These are phyloP conservation scores for Thereva unica DNA, from an alignment of 2,888 invertebrate genomes.

Conservation along the genomic window DNA sequence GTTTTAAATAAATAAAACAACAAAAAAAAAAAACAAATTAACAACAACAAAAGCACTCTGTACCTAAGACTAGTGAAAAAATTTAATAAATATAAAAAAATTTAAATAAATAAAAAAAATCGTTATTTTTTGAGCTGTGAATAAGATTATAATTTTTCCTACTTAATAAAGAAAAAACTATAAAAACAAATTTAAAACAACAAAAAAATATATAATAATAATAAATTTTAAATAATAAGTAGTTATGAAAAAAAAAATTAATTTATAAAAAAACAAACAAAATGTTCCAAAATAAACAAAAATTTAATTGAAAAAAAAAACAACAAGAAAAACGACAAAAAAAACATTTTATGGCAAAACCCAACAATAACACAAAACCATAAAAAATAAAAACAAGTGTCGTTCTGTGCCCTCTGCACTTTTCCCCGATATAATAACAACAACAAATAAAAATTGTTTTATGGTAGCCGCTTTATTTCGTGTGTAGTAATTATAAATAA, in stretches of 20 bases:
- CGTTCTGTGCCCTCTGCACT: neutral
- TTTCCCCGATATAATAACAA: constrained; percentile 2
- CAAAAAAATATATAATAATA: neutral
- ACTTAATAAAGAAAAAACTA: constrained; percentile 25
- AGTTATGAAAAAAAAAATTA: no score
- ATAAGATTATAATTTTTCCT: constrained; percentile 20
- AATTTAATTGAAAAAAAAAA: neutral
- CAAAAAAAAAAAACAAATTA: constrained; percentile 10
- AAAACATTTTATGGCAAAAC: constrained; percentile 7
- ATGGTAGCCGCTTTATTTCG: no score
- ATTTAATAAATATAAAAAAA: neutral
- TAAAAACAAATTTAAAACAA: constrained; percentile 7
- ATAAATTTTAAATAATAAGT: no score
- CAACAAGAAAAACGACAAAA: neutral
- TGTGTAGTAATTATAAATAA: no score
- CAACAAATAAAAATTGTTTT: neutral
- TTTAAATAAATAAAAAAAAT: no score
- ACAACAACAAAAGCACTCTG: constrained; percentile 16
- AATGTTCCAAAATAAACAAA: neutral
- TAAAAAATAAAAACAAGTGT: no score
- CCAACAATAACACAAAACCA: no score
- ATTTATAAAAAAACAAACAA: neutral
- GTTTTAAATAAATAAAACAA: neutral
- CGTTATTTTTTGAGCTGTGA: constrained; percentile 23
- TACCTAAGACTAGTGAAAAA: constrained; percentile 31